Percentiles rank a stretch among this genome's conserved stretches.
Conservation (phyloP, 2,797 vertebrate genomes). For the Morelia viridis region DNA sequence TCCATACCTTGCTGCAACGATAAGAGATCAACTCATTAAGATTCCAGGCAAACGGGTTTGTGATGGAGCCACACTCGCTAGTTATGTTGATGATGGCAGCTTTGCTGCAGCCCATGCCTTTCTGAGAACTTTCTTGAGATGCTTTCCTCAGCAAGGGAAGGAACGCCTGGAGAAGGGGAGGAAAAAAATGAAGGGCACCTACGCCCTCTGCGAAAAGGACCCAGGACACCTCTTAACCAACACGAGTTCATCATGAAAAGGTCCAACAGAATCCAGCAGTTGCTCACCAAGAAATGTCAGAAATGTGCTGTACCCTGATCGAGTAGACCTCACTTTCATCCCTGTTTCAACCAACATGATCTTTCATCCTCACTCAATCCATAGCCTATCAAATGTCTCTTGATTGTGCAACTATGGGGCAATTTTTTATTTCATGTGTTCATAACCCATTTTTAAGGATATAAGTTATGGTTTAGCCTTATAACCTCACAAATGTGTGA, state of each 20-base stretch:
- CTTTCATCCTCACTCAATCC: background rate
- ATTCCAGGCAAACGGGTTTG: background rate
- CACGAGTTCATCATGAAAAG: too few species aligned
- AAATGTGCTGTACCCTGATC: background rate
- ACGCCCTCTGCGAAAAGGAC: background rate
- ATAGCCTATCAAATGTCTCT: background rate
- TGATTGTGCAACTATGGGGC: background rate
- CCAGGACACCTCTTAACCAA: background rate
- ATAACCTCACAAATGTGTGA: background rate
- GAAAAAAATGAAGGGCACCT: background rate
- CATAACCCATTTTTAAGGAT: background rate
- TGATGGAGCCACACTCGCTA: slow-evolving; percentile 41
- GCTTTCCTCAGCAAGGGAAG: background rate
- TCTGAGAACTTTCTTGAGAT: background rate
- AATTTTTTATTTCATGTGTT: background rate
- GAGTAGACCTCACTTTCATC: background rate
- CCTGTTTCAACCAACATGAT: background rate
- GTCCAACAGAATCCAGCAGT: background rate
- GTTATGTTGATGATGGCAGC: slow-evolving; percentile 67
- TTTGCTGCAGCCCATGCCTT: slow-evolving; percentile 49
- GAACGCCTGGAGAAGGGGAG: slow-evolving; percentile 19
- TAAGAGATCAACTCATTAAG: slow-evolving; percentile 24
- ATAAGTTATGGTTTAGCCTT: background rate
- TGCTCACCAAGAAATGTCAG: background rate
- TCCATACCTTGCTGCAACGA: slow-evolving; percentile 63